Percentiles rank a stretch among this genome's conserved stretches.
phyloP scores from a whole-genome alignment of 2,797 vertebrate genomes.

The Rhinogobio ventralis region DNA sequence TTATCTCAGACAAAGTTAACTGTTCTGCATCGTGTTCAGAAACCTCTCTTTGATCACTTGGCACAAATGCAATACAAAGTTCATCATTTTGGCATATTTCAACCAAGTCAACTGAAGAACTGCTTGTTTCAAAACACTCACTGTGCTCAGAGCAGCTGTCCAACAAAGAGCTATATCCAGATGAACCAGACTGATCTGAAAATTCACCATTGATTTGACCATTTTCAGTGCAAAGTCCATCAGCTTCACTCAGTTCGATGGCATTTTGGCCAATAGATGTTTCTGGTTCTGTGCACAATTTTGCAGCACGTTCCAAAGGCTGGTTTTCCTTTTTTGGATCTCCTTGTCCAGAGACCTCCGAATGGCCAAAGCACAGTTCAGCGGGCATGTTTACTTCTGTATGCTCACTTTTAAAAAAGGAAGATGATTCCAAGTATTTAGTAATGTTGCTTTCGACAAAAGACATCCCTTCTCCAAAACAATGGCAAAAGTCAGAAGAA shows the following conservation, averaged over 20 bases:
- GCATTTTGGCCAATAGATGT: conserved; percentile 61
- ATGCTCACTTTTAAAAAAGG: conserved; percentile 44
- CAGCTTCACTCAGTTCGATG: conserved; percentile 15
- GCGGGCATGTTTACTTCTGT: conserved; percentile 68
- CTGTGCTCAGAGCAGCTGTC: conserved; percentile 55
- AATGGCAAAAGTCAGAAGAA: conserved; percentile 53
- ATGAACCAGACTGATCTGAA: conserved; percentile 45
- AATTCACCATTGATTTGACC: conserved; percentile 39
- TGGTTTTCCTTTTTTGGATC: conserved; percentile 62
- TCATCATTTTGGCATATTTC: conserved; percentile 43
- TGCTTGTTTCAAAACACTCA: conserved; percentile 57
- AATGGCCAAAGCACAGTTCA: conserved; percentile 68
- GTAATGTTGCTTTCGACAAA: conserved; percentile 42
- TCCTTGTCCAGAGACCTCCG: conserved; percentile 62
- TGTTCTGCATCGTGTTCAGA: conserved; percentile 36
- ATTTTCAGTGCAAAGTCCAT: conserved; percentile 44
- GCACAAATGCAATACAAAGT: conserved; percentile 6
- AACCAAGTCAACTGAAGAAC: conserved; percentile 28
- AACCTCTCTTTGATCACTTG: conserved; percentile 33
- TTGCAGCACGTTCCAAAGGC: conserved; percentile 59
- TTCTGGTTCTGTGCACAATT: conserved; percentile 58
- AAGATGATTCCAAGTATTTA: conserved; percentile 73
- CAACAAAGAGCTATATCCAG: conserved; percentile 48
- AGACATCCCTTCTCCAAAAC: conserved; percentile 44
- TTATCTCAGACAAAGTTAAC: conserved; percentile 11